A percentile compares a stretch with the other conserved stretches of the same genome.
Conservation (phyloP, 1,140 invertebrate species). For the Cryptotermes secundus region DNA sequence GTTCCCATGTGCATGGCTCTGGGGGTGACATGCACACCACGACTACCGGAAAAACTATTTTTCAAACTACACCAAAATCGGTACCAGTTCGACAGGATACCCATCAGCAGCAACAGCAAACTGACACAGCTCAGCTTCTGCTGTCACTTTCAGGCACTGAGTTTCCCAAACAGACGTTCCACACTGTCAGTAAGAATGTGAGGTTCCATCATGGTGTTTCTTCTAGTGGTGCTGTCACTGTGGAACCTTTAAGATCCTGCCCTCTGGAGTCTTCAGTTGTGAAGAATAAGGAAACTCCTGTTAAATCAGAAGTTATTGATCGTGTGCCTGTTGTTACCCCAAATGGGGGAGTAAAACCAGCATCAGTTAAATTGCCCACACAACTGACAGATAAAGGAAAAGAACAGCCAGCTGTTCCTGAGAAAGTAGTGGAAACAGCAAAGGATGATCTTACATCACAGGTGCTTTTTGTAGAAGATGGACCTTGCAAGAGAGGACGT, state of each 20-base stretch:
- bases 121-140: constrained; percentile 44
- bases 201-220: constrained; percentile 27
- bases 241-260: constrained; percentile 1
- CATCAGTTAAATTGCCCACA: background rate
- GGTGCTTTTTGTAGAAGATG: constrained; percentile 23
- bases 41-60: constrained; percentile 22
- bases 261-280: background rate
- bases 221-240: constrained; percentile 14
- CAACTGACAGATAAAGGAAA: background rate
- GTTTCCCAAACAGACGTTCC: constrained; percentile 31
- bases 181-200: constrained; percentile 33
- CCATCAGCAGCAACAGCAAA: constrained; percentile 31
- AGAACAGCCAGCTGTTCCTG: background rate
- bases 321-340: constrained; percentile 27
- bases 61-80: constrained; percentile 25
- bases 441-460: constrained; percentile 9
- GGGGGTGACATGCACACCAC: background rate
- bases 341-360: background rate
- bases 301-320: constrained; percentile 21
- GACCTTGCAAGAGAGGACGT: constrained; percentile 32
- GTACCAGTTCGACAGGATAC: background rate
- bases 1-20: background rate
- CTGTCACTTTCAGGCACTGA: constrained; percentile 40
- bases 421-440: constrained; percentile 21
- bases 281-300: background rate